Evolutionary conservation across 1,140 invertebrate genomes (phyloP).

Genomic region (Drosophila busckii): DNA sequence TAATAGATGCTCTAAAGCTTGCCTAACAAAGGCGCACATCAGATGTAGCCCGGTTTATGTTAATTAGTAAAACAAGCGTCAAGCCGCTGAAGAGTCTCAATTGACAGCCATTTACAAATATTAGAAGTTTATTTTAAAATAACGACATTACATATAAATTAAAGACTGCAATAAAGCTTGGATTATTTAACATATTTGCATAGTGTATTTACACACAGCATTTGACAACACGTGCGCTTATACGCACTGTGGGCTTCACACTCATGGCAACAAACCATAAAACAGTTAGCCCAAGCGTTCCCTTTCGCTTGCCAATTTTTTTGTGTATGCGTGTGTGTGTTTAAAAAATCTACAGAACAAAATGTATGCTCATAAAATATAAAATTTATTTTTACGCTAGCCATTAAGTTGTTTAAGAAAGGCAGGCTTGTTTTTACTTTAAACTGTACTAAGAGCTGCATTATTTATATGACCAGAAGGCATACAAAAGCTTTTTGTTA

Average conservation of each 20-base stretch:
- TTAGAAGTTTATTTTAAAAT: too few species aligned
- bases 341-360: conserved; percentile 29
- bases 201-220: neutral
- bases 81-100: too few species aligned
- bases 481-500: neutral
- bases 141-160: too few species aligned
- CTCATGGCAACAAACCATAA: neutral
- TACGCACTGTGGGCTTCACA: neutral
- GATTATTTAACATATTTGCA: conserved; percentile 18
- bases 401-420: conserved; percentile 63
- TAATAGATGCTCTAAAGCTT: too few species aligned
- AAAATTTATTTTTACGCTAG: conserved; percentile 70
- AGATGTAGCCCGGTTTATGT: too few species aligned
- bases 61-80: too few species aligned
- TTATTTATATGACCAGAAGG: conserved; percentile 7
- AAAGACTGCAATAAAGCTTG: neutral
- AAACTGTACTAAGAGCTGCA: conserved; percentile 3
- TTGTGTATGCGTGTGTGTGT: conserved; percentile 28
- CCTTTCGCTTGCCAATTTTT: conserved; percentile 30
- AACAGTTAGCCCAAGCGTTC: conserved; percentile 16
- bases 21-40: too few species aligned
- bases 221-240: neutral
- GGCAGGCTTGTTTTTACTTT: neutral
- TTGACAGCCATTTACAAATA: too few species aligned
- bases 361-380: conserved; percentile 55